These are phyloP conservation scores for Dufourea novaeangliae DNA, from an alignment of 1,140 invertebrate species.

Conservation along the genomic window DNA sequence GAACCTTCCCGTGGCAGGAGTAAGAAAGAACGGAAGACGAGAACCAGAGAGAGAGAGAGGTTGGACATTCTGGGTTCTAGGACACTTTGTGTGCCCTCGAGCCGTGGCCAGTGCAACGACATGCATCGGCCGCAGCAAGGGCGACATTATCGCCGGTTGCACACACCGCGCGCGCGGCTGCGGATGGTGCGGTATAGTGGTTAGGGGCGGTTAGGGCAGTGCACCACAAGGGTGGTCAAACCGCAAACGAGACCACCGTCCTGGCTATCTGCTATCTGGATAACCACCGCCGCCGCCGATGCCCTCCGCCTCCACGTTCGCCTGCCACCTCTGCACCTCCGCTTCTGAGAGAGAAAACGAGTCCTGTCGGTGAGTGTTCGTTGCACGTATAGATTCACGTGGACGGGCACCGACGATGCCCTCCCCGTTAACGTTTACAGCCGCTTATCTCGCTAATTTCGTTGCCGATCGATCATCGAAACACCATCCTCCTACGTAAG, in stretches of 20 bases:
- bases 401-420: slow-evolving; percentile 44
- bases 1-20: neutral
- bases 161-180: slow-evolving; percentile 65
- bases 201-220: slow-evolving; percentile 76
- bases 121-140: slow-evolving; percentile 63
- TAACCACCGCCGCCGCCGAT: slow-evolving; percentile 74
- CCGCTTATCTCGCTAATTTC: slow-evolving; percentile 69
- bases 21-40: neutral
- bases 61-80: neutral
- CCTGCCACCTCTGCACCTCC: slow-evolving; percentile 55
- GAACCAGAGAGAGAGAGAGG: neutral
- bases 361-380: too few species aligned
- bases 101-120: slow-evolving; percentile 64
- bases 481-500: slow-evolving; percentile 33
- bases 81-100: slow-evolving; percentile 44
- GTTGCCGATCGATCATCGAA: slow-evolving; percentile 60
- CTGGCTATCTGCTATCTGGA: slow-evolving; percentile 80
- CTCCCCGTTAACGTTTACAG: slow-evolving; percentile 34
- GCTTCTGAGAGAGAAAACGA: too few species aligned
- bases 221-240: slow-evolving; percentile 78
- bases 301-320: slow-evolving; percentile 31
- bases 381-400: slow-evolving; percentile 19
- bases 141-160: slow-evolving; percentile 73
- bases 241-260: slow-evolving; percentile 79
- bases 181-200: slow-evolving; percentile 70